Evolutionary conservation across 1,140 invertebrate genomes (phyloP).

Genomic region (Apis dorsata): DNA sequence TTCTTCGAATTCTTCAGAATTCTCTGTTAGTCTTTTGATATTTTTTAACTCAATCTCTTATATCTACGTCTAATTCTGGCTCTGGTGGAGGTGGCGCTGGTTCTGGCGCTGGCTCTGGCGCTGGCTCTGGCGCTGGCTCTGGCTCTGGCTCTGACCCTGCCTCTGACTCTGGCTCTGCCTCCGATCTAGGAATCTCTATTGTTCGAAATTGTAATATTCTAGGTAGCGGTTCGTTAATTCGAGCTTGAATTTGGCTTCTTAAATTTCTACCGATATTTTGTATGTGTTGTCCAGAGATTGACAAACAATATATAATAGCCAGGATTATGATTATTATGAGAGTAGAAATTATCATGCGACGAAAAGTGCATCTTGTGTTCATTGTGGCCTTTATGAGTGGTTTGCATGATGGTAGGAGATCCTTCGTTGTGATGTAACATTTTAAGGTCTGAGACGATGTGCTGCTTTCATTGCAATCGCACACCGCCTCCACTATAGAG

Average conservation of each 20-base stretch:
- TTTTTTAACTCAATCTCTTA: too few species aligned
- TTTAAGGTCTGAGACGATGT: neutral
- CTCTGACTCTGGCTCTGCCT: neutral
- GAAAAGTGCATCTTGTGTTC: constrained; percentile 32
- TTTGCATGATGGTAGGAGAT: constrained; percentile 30
- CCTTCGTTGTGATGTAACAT: constrained; percentile 1
- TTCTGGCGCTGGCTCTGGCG: too few species aligned
- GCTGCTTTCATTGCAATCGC: constrained; percentile 35
- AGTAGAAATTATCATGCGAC: constrained; percentile 37
- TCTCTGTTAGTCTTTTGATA: too few species aligned
- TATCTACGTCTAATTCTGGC: too few species aligned
- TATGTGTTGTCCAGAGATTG: neutral
- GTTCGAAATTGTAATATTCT: neutral
- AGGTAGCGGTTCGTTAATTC: neutral
- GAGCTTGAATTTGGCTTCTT: neutral
- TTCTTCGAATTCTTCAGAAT: too few species aligned
- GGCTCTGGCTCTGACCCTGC: neutral
- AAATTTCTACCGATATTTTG: neutral
- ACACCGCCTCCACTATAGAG: constrained; percentile 7
- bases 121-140: neutral
- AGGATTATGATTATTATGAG: constrained; percentile 36
- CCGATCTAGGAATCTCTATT: neutral
- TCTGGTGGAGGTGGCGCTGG: neutral
- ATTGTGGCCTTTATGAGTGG: constrained; percentile 35
- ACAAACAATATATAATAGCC: constrained; percentile 26